Percentiles rank a stretch among this genome's conserved stretches.
Evolutionary conservation across 1,140 invertebrate genomes (phyloP).

Genomic region (Ridgeia piscesae): DNA sequence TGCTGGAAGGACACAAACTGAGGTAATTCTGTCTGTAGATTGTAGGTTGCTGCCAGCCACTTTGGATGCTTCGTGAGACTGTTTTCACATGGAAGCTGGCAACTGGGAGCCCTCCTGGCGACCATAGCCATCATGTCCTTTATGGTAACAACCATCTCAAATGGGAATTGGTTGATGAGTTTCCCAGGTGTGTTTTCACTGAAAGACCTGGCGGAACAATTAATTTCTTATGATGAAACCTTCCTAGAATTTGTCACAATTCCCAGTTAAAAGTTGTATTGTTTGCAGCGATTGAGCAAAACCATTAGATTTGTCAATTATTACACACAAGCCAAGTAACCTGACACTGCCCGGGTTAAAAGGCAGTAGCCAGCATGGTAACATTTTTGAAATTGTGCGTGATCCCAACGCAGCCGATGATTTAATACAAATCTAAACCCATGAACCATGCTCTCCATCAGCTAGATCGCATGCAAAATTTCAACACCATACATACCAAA

Average conservation of each 20-base stretch:
- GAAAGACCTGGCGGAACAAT: constrained; percentile 10
- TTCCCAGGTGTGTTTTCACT: constrained; percentile 64
- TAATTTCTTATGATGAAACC: not conserved
- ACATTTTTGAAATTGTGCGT: too few relatives aligned
- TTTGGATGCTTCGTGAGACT: constrained; percentile 67
- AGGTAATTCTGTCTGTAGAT: constrained; percentile 78
- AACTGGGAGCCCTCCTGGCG: constrained; percentile 64
- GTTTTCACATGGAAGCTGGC: constrained; percentile 29
- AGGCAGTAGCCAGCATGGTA: too few relatives aligned
- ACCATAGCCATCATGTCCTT: constrained; percentile 83
- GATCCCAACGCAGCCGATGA: too few relatives aligned
- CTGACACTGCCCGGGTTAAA: too few relatives aligned
- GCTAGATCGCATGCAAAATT: too few relatives aligned
- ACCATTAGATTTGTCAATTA: too few relatives aligned
- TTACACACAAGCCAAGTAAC: too few relatives aligned
- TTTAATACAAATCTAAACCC: too few relatives aligned
- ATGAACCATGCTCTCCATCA: too few relatives aligned
- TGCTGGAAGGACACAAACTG: constrained; percentile 79
- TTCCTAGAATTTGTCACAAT: not conserved
- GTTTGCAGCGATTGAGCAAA: too few relatives aligned
- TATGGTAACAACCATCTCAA: constrained; percentile 82
- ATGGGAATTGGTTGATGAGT: constrained; percentile 89
- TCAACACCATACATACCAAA: too few relatives aligned
- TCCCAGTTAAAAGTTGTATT: constrained; percentile 10
- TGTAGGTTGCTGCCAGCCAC: constrained; percentile 89